Evolutionary conservation across 2,888 invertebrate genomes (phyloP).

Genomic region (Tenodera sinensis): DNA sequence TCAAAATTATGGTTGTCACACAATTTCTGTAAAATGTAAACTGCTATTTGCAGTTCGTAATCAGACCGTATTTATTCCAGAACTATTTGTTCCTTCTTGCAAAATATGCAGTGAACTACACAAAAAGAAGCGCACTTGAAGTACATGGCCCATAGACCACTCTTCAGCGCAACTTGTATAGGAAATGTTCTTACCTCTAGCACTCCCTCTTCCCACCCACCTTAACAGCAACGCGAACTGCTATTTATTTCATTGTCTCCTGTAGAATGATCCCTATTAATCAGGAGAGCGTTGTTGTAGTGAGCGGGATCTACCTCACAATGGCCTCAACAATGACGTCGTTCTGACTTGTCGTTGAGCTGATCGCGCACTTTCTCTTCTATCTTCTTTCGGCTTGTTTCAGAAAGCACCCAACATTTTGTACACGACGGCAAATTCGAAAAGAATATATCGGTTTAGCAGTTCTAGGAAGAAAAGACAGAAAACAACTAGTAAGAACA

Average conservation of each 20-base stretch:
- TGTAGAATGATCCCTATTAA: conserved; percentile 8
- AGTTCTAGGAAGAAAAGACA: too few relatives aligned
- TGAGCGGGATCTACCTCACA: not conserved
- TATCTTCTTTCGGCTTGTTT: not conserved
- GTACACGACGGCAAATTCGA: not conserved
- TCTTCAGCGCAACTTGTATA: not conserved
- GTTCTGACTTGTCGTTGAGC: not conserved
- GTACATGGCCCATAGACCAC: not conserved
- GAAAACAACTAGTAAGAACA: not conserved
- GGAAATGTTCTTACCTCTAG: not conserved
- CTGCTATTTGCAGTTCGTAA: too few relatives aligned
- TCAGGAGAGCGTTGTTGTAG: not conserved
- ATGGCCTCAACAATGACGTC: not conserved
- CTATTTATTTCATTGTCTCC: conserved; percentile 6
- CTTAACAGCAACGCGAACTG: not conserved
- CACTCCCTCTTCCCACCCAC: too few relatives aligned
- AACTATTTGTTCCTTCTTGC: too few relatives aligned
- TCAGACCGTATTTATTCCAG: too few relatives aligned
- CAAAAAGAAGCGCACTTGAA: too few relatives aligned
- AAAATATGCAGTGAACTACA: too few relatives aligned
- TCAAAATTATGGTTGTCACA: too few relatives aligned
- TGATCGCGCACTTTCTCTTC: not conserved
- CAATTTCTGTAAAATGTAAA: too few relatives aligned
- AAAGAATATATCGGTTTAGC: too few relatives aligned
- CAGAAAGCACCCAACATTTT: not conserved